phyloP scores from a whole-genome alignment of 2,888 invertebrate species.

The Bedellia somnulentella region DNA sequence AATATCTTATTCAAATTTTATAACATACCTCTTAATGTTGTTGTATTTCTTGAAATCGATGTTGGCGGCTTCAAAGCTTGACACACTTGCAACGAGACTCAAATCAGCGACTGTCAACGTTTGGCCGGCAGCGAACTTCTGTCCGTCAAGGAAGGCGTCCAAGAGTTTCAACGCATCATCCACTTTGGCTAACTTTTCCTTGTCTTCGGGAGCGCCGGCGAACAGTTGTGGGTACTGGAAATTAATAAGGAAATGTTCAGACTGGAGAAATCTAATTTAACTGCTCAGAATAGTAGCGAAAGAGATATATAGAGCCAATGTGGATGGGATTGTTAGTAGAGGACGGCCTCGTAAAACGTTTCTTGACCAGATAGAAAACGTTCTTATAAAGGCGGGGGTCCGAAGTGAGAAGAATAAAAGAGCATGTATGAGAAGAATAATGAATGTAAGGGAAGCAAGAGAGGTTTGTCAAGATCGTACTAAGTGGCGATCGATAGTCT shows the following conservation, averaged over 20 bases:
- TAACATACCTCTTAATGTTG: constrained; percentile 60
- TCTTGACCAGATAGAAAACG: too few species aligned
- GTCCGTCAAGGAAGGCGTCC: constrained; percentile 71
- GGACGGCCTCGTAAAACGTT: too few species aligned
- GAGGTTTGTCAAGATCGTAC: too few species aligned
- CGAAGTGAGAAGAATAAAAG: too few species aligned
- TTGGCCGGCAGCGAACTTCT: constrained; percentile 72
- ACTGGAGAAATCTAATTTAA: not conserved
- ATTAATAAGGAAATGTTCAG: constrained; percentile 2
- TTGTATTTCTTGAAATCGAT: constrained; percentile 70
- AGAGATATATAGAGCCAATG: too few species aligned
- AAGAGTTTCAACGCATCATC: constrained; percentile 69
- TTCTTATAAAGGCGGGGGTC: too few species aligned
- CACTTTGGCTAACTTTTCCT: constrained; percentile 68
- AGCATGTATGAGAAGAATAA: too few species aligned
- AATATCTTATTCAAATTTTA: too few species aligned
- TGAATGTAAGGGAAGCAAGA: too few species aligned
- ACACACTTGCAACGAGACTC: constrained; percentile 66
- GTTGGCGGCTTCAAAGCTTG: constrained; percentile 67
- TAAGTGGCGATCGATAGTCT: too few species aligned
- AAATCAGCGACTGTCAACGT: constrained; percentile 79
- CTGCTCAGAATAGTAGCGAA: not conserved
- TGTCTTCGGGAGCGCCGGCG: constrained; percentile 64
- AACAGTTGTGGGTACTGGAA: constrained; percentile 65
- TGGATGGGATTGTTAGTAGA: too few species aligned